Percentiles rank a stretch among this genome's conserved stretches.
These are phyloP conservation scores for Andrena cerasifolii DNA, from an alignment of 1,140 invertebrate species.

Conservation along the genomic window DNA sequence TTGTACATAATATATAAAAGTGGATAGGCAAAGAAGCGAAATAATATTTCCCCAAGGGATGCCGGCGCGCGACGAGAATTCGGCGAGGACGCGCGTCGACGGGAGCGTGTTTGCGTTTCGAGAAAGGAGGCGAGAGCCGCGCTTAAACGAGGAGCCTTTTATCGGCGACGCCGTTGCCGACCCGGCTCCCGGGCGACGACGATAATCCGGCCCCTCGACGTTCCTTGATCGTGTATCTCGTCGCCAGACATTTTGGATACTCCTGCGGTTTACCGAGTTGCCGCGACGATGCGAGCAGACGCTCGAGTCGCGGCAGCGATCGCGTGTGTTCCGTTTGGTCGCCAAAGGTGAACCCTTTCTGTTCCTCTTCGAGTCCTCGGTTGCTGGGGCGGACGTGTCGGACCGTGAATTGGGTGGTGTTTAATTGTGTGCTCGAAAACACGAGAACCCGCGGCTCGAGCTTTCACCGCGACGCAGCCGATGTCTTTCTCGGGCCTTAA, in stretches of 20 bases:
- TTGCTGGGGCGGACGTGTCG: no score
- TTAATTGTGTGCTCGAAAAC: background rate
- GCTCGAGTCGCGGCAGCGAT: background rate
- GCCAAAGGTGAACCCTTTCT: no score
- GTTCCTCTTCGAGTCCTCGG: background rate
- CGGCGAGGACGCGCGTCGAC: constrained; percentile 19
- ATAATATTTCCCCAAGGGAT: background rate
- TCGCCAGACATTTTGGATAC: constrained; percentile 7
- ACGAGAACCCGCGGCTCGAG: background rate
- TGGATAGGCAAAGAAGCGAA: background rate
- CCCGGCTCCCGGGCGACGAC: constrained; percentile 25
- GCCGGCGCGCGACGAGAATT: constrained; percentile 26
- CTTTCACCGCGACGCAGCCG: background rate
- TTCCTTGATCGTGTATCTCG: constrained; percentile 44
- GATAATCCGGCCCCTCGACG: constrained; percentile 49
- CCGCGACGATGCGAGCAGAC: background rate
- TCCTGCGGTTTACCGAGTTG: constrained; percentile 5
- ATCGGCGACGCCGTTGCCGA: constrained; percentile 36
- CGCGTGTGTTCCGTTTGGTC: background rate
- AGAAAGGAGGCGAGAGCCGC: background rate
- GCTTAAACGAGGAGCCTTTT: constrained; percentile 16
- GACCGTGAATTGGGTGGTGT: no score
- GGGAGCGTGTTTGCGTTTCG: background rate
- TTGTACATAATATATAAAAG: constrained; percentile 34
- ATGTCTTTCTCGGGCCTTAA: constrained; percentile 46